Conservation (phyloP, 2,797 vertebrate genomes). For the Parauchenoglanis ngamensis region DNA sequence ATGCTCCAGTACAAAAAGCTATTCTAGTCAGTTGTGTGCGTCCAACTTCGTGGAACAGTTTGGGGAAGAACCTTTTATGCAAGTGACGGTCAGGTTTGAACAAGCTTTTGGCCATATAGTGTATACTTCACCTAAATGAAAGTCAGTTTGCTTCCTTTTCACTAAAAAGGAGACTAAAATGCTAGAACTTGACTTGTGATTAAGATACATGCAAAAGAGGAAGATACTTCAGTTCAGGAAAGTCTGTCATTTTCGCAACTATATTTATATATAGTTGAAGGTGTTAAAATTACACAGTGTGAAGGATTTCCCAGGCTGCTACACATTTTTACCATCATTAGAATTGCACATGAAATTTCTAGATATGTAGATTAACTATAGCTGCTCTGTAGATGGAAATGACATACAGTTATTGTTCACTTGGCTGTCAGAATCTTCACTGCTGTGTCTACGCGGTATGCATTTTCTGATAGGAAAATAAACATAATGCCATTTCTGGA, state of each 20-base stretch:
- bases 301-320: not conserved
- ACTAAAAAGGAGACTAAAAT: not conserved
- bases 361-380: not conserved
- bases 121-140: not conserved
- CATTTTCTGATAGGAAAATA: not conserved
- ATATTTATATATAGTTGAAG: not conserved
- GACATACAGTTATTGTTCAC: not conserved
- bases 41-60: not conserved
- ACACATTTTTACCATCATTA: not conserved
- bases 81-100: not conserved
- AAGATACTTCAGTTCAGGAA: not conserved
- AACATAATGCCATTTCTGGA: not conserved
- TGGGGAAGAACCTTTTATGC: not conserved
- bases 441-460: not conserved
- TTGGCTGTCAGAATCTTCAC: not conserved
- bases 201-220: not conserved
- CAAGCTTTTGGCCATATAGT: not conserved
- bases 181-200: not conserved
- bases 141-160: not conserved
- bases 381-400: not conserved
- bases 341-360: not conserved
- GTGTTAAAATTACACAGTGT: not conserved
- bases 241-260: not conserved
- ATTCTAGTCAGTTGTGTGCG: not conserved
- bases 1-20: not conserved